Conservation (phyloP, 2,888 invertebrate genomes). For the Phorcus lineatus region DNA sequence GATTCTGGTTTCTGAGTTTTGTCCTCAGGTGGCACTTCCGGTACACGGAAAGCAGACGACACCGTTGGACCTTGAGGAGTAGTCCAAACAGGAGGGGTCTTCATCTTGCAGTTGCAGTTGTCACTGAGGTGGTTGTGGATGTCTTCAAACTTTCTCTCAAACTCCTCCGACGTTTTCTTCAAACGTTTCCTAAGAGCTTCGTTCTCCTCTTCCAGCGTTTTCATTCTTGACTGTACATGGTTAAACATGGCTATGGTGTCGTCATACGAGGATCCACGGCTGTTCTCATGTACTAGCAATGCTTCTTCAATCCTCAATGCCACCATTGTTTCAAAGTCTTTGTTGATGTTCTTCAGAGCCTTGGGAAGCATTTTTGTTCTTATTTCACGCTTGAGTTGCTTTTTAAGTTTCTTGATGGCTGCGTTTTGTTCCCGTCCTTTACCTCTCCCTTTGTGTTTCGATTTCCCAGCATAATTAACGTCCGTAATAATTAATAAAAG, state of each 20-base stretch:
- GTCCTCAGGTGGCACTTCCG: not conserved
- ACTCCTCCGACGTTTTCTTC: not conserved
- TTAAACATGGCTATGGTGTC: not conserved
- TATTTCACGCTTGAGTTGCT: not conserved
- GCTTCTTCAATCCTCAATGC: not conserved
- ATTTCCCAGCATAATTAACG: no score
- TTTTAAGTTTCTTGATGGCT: constrained; percentile 2
- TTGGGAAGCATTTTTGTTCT: not conserved
- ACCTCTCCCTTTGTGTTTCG: no score
- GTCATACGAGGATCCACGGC: not conserved
- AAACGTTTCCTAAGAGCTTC: not conserved
- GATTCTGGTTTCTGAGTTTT: not conserved
- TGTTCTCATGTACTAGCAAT: not conserved
- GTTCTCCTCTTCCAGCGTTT: not conserved
- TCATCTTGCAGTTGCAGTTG: not conserved
- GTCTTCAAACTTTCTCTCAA: not conserved
- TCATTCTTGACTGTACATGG: not conserved
- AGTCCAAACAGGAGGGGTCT: no score
- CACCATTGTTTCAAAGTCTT: not conserved
- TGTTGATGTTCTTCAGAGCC: not conserved
- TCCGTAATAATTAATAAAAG: no score
- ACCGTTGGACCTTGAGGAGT: not conserved
- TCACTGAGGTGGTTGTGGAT: not conserved
- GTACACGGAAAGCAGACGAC: not conserved
- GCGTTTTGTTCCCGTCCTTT: not conserved